Percentiles rank a stretch among this genome's conserved stretches.
These are phyloP conservation scores for Colossoma macropomum DNA, from an alignment of 2,113 vertebrate genomes.

Conservation along the genomic window DNA sequence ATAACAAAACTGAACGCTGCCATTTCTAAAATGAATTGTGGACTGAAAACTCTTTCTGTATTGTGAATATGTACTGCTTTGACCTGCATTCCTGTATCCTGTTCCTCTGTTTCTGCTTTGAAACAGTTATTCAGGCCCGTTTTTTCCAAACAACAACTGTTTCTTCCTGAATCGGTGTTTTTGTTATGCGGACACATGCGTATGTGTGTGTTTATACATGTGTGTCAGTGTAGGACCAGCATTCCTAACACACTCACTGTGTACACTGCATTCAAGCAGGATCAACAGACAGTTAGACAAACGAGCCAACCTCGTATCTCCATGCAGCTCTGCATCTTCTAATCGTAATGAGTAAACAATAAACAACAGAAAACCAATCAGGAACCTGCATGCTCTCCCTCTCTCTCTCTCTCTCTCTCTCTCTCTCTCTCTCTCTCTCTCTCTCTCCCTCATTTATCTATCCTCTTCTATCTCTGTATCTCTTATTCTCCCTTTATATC, in stretches of 20 bases:
- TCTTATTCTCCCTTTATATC: not conserved
- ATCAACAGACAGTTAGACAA: not conserved
- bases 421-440: not conserved
- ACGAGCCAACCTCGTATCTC: not conserved
- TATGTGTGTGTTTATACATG: not conserved
- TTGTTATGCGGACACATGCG: no score
- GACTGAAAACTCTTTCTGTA: no score
- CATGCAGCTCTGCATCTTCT: not conserved
- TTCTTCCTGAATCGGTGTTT: no score
- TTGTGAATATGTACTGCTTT: no score
- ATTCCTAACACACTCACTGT: no score
- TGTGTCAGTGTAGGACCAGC: not conserved
- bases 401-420: conserved; percentile 10
- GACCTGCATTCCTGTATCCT: no score
- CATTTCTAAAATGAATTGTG: no score
- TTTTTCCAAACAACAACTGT: no score
- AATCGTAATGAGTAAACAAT: conserved; percentile 8
- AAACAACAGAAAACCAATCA: not conserved
- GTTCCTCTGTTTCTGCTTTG: no score
- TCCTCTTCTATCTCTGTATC: not conserved
- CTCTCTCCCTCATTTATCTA: not conserved
- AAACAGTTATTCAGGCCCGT: no score
- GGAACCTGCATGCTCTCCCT: not conserved
- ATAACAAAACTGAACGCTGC: no score
- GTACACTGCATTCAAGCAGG: conserved; percentile 3